Evolutionary conservation across 2,797 vertebrate species (phyloP).

Genomic region (Antrozous pallidus): DNA sequence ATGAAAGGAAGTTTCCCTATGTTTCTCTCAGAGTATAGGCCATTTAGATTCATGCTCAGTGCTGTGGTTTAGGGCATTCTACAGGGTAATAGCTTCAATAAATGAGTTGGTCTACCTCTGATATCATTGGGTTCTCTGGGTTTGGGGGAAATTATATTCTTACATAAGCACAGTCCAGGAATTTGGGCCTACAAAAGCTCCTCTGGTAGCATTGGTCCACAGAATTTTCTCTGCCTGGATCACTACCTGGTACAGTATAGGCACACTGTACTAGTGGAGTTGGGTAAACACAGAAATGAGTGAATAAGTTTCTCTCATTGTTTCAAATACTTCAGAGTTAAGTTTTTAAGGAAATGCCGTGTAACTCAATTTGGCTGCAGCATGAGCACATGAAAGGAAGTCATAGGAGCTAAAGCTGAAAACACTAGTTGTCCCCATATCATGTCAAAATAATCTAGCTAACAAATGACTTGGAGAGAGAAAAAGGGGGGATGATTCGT

Average conservation of each 20-base stretch:
- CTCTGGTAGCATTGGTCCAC: neutral
- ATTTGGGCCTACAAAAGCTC: fast-evolving
- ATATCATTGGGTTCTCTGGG: too few relatives aligned
- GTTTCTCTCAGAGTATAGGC: too few relatives aligned
- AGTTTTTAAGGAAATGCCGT: neutral
- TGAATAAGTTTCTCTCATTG: neutral
- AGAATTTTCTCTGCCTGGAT: neutral
- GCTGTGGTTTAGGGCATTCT: too few relatives aligned
- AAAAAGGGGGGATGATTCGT: neutral
- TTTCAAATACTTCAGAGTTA: neutral
- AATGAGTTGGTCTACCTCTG: too few relatives aligned
- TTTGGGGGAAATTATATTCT: too few relatives aligned
- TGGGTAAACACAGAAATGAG: neutral
- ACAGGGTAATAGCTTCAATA: too few relatives aligned
- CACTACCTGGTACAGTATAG: neutral
- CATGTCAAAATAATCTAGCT: neutral
- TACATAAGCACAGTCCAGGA: too few relatives aligned
- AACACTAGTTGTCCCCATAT: neutral
- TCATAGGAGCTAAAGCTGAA: neutral
- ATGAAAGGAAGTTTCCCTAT: too few relatives aligned
- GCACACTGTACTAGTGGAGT: neutral
- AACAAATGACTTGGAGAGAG: neutral
- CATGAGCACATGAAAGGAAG: neutral
- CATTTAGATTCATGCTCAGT: too few relatives aligned
- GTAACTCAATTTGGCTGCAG: neutral